These are phyloP conservation scores for Amphipyra tragopoginis DNA, from an alignment of 2,888 invertebrate genomes.

Conservation along the genomic window DNA sequence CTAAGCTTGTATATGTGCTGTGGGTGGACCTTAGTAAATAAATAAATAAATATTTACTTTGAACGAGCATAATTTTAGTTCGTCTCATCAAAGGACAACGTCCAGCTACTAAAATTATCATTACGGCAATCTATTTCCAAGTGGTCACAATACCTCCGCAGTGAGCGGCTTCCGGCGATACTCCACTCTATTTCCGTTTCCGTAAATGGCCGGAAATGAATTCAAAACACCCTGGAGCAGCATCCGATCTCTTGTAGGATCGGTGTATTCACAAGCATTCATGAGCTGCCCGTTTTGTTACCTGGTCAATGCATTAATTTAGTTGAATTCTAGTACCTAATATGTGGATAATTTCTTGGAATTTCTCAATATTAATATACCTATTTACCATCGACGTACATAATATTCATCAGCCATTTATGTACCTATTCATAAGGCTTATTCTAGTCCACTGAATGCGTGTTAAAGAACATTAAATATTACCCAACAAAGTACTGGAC, in stretches of 20 bases:
- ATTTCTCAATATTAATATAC: no score
- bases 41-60: no score
- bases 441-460: no score
- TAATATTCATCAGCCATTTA: no score
- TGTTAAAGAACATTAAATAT: no score
- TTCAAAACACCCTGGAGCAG: constrained; percentile 82
- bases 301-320: constrained; percentile 7
- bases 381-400: no score
- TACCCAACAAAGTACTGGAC: no score
- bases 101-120: constrained; percentile 35
- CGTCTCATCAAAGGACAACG: background rate
- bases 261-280: constrained; percentile 55
- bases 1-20: no score
- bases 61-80: background rate
- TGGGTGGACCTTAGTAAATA: no score
- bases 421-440: no score
- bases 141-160: constrained; percentile 72
- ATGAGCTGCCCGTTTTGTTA: constrained; percentile 12
- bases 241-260: constrained; percentile 75
- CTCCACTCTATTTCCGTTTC: constrained; percentile 81
- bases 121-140: constrained; percentile 52
- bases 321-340: background rate
- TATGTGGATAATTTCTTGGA: no score
- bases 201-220: constrained; percentile 83
- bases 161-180: constrained; percentile 76